Percentiles rank a stretch among this genome's conserved stretches.
Evolutionary conservation across 2,113 vertebrate species (phyloP).

Genomic region (Elephantulus edwardii): DNA sequence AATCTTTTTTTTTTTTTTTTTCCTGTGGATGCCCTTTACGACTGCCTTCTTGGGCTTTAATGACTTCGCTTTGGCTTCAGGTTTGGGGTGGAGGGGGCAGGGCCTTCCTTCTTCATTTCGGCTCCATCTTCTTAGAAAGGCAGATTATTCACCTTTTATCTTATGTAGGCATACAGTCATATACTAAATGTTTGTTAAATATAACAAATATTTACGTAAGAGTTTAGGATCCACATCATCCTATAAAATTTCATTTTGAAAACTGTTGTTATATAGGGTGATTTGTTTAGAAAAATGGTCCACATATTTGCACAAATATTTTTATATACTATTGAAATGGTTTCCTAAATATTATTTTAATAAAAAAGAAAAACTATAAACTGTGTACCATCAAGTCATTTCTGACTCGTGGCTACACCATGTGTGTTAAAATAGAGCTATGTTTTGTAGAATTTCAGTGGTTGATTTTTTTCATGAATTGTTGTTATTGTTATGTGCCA

Average conservation of each 20-base stretch:
- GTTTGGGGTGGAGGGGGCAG: too few relatives aligned
- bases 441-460: neutral
- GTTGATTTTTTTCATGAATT: neutral
- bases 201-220: too few relatives aligned
- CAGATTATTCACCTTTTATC: too few relatives aligned
- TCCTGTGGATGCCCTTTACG: too few relatives aligned
- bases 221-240: neutral
- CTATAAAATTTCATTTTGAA: neutral
- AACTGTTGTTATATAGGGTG: neutral
- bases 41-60: too few relatives aligned
- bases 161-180: too few relatives aligned
- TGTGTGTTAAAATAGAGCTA: neutral
- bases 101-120: too few relatives aligned
- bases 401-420: neutral
- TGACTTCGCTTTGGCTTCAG: too few relatives aligned
- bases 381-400: neutral
- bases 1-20: too few relatives aligned
- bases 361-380: neutral
- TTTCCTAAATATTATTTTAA: neutral
- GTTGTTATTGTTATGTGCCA: too few relatives aligned
- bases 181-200: too few relatives aligned
- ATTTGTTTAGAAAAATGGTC: slow-evolving; percentile 1
- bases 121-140: too few relatives aligned
- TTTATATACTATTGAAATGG: neutral
- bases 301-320: neutral